Evolutionary conservation across 2,888 invertebrate genomes (phyloP).

Genomic region (Margaritifera margaritifera): DNA sequence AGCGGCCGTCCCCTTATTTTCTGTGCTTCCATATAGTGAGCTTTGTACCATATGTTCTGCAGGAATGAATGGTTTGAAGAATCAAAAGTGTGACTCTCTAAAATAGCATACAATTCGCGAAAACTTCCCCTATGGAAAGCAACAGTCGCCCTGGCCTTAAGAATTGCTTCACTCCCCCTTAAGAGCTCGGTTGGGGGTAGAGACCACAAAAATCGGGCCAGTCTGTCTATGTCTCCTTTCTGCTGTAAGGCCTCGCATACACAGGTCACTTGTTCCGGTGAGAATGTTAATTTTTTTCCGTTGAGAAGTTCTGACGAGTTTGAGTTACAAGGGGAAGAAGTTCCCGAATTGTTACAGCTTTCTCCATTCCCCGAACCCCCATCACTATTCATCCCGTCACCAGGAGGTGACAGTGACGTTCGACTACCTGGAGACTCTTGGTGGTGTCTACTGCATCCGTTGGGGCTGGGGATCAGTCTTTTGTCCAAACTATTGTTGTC

Average conservation of each 20-base stretch:
- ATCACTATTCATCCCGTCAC: conserved; percentile 19
- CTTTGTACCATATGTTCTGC: conserved; percentile 95
- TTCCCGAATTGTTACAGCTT: conserved; percentile 31
- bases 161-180: conserved; percentile 88
- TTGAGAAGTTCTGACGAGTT: conserved; percentile 43
- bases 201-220: conserved; percentile 89
- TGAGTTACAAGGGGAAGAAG: conserved; percentile 32
- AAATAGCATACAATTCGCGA: conserved; percentile 90
- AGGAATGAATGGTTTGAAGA: conserved; percentile 88
- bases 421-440: conserved; percentile 24
- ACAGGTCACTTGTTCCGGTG: conserved; percentile 73
- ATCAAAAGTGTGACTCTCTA: conserved; percentile 92
- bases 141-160: conserved; percentile 90
- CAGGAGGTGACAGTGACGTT: conserved; percentile 28
- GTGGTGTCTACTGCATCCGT: conserved; percentile 14
- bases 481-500: conserved; percentile 25
- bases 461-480: conserved; percentile 25
- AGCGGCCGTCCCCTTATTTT: conserved; percentile 82
- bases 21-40: conserved; percentile 83
- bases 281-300: conserved; percentile 68
- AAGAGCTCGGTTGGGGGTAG: conserved; percentile 85
- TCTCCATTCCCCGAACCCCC: conserved; percentile 15
- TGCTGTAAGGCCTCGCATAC: conserved; percentile 73
- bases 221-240: conserved; percentile 76
- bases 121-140: conserved; percentile 91